phyloP scores from a whole-genome alignment of 2,888 invertebrate genomes.

The Drosophila fulvimacula region DNA sequence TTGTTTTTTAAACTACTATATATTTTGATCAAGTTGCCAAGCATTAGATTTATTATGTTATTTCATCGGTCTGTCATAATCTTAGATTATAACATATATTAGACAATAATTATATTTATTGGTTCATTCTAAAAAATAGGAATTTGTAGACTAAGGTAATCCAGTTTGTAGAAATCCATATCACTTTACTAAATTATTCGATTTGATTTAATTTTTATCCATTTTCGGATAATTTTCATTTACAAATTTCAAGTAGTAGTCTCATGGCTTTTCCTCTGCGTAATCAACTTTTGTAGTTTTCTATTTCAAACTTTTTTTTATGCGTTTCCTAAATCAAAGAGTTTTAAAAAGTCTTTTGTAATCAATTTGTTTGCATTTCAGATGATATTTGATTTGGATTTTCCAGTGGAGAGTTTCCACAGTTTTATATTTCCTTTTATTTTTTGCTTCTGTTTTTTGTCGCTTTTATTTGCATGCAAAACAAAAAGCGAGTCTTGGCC shows the following conservation, averaged over 20 bases:
- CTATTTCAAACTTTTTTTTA: not conserved
- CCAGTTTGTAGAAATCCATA: no score
- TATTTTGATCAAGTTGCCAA: no score
- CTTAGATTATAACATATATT: no score
- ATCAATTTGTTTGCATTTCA: not conserved
- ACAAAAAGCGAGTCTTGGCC: constrained; percentile 33
- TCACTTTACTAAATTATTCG: not conserved
- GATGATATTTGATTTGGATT: constrained; percentile 17
- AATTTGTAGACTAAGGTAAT: no score
- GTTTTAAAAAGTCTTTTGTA: constrained; percentile 2
- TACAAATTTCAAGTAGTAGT: not conserved
- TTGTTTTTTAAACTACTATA: no score
- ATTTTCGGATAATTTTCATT: not conserved
- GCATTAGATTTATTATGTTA: no score
- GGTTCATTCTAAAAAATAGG: no score
- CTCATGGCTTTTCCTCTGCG: not conserved
- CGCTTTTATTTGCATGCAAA: constrained; percentile 38
- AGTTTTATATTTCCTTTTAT: constrained; percentile 5
- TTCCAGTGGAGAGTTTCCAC: constrained; percentile 34
- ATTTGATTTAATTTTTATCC: not conserved
- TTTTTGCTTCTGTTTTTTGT: constrained; percentile 22
- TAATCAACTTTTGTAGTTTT: not conserved
- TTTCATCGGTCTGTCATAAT: no score
- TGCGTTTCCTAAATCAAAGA: not conserved
- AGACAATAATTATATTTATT: not conserved